A percentile compares a stretch with the other conserved stretches of the same genome.
Conservation (phyloP, 2,113 vertebrate species). For the Phodopus roborovskii region DNA sequence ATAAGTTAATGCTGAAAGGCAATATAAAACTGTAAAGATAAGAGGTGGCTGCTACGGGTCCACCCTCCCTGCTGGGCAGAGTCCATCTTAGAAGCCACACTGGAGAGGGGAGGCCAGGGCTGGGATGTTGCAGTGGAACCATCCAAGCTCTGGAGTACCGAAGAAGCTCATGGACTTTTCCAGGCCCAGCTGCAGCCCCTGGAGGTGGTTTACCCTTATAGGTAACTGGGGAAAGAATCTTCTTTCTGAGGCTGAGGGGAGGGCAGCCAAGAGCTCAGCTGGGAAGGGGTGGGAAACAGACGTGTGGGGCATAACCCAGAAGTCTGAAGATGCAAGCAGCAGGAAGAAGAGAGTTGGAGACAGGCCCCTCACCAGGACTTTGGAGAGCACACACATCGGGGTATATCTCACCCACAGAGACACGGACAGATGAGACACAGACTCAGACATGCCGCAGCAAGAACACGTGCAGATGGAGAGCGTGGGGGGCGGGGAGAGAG, state of each 20-base stretch:
- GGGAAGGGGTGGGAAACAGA: neutral
- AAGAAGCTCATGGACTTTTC: neutral
- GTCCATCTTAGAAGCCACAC: neutral
- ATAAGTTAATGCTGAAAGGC: neutral
- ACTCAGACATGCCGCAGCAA: neutral
- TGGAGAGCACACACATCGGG: too few species aligned
- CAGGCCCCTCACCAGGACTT: neutral
- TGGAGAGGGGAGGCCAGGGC: neutral
- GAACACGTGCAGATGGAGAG: too few species aligned
- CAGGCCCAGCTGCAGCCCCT: neutral
- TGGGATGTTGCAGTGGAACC: neutral
- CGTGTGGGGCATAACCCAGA: neutral
- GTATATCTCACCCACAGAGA: neutral
- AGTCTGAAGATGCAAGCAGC: neutral
- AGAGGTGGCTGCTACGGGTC: neutral
- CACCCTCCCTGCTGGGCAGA: neutral
- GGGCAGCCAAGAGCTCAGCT: neutral
- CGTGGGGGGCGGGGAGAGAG: neutral
- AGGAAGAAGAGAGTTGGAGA: neutral
- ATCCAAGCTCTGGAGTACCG: neutral
- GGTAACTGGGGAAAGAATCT: neutral
- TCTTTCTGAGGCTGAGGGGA: neutral
- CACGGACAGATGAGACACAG: neutral
- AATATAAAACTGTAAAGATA: neutral
- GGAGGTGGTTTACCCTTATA: neutral